Evolutionary conservation across 2,888 invertebrate genomes (phyloP), one percentile per base, ranked within the genome.

Genomic region (Patella depressa): DNA sequence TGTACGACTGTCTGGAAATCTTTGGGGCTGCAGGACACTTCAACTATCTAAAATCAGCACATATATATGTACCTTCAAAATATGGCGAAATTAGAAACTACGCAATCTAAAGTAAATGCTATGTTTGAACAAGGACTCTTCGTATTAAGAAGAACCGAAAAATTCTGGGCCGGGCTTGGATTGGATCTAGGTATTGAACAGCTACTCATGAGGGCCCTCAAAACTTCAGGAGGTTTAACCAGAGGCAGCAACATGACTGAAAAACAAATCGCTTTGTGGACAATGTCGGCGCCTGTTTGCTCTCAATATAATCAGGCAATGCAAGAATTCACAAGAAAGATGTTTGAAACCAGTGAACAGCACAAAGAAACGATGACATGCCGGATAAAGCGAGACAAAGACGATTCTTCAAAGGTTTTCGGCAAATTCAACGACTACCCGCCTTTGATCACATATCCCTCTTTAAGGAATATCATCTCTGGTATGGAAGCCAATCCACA

Each of bases 171-270:
- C 65, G 81, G 75, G 24, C 81, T 81, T 55, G 45, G 73, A 55
- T 78, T 71, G 34, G 76, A 81, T 73, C 80, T 81, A 53, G 80
- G 78, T 11, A 81, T 81, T 45, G 81, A 81, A 77, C 78, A 80
- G 69, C 75, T 71, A 14, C 69, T 81, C 57, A 81, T 78, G 81
- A 77, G 77, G 34, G 80, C 81, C 24, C 57, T 78, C 34, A 80
- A 77, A 59, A 73, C 45, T 34, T 71, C 71, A 65, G 75, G 78
- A 24, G 78, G 78, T 65, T 55, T 79, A n/a, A 79, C 79, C n/a
- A 70, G 71, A 45, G 78, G 79, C n/a, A 82, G 74, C 57, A 59
- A 75, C 55, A 80, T 80, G 79, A 72, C 76, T 19, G 79, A 80
- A 74, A 78, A 80, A 65, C 79, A 77, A 72, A 59, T 74, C 53